Evolutionary conservation across 2,113 vertebrate genomes (phyloP).

Genomic region (Etheostoma cragini): DNA sequence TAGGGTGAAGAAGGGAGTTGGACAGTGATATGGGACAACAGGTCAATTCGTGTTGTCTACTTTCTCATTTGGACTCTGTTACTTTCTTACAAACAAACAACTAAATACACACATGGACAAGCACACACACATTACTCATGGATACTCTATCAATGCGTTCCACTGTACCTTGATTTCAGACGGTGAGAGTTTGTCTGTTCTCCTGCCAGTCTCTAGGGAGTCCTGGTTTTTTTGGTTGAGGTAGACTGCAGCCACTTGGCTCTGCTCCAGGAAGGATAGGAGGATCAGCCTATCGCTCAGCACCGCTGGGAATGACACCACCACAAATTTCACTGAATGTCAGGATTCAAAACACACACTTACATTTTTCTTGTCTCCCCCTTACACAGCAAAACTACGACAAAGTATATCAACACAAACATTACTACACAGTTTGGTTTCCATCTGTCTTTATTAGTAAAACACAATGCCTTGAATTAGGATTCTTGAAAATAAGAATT

Average conservation of each 20-base stretch:
- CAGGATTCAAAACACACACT: conserved; percentile 2
- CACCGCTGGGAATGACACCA: conserved; percentile 85
- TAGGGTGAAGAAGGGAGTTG: conserved; percentile 1
- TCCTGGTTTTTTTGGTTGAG: conserved; percentile 87
- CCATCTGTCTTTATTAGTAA: neutral
- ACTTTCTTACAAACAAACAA: neutral
- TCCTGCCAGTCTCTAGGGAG: conserved; percentile 83
- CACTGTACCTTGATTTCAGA: conserved; percentile 91
- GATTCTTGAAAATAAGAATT: neutral
- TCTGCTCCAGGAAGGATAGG: conserved; percentile 92
- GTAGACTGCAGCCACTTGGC: conserved; percentile 91
- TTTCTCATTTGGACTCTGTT: neutral
- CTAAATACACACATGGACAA: neutral
- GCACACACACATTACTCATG: neutral
- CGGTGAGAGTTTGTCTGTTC: conserved; percentile 87
- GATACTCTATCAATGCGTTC: conserved; percentile 7
- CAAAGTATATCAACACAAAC: neutral
- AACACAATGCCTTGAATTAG: neutral
- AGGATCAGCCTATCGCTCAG: conserved; percentile 92
- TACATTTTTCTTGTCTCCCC: neutral
- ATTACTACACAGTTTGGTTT: neutral
- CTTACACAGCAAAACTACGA: neutral
- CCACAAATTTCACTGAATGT: conserved; percentile 23
- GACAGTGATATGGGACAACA: neutral
- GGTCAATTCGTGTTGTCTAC: neutral